Percentiles rank a stretch among this genome's conserved stretches.
phyloP scores from a whole-genome alignment of 2,888 invertebrate genomes.

The Dyspetes luteomarginatus region DNA sequence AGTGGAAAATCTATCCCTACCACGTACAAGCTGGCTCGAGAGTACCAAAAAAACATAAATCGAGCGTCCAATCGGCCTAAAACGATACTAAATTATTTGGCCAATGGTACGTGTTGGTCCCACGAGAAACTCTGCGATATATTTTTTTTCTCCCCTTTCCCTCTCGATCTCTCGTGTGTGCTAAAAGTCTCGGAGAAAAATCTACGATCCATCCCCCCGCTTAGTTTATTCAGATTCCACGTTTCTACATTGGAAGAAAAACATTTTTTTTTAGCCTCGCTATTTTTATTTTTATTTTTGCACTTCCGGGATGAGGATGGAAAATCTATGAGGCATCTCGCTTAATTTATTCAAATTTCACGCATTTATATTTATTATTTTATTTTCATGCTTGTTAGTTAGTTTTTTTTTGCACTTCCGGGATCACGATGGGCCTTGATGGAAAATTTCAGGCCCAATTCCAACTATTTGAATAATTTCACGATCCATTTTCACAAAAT shows the following conservation, averaged over 20 bases:
- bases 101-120: constrained; percentile 63
- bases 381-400: too few species aligned
- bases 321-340: too few species aligned
- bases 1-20: constrained; percentile 10
- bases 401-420: too few species aligned
- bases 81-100: constrained; percentile 81
- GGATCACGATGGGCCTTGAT: too few species aligned
- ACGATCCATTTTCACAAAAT: too few species aligned
- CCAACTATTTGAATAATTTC: too few species aligned
- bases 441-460: too few species aligned
- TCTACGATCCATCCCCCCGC: constrained; percentile 67
- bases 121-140: constrained; percentile 50
- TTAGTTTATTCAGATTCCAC: constrained; percentile 66
- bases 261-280: constrained; percentile 4
- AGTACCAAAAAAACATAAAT: constrained; percentile 74
- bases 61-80: constrained; percentile 80
- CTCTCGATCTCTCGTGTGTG: constrained; percentile 46
- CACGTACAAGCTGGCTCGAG: not conserved
- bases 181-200: constrained; percentile 69
- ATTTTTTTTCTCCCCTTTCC: constrained; percentile 27
- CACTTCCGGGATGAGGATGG: not conserved
- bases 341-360: too few species aligned
- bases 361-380: too few species aligned
- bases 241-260: constrained; percentile 13
- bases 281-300: not conserved